A percentile compares a stretch with the other conserved stretches of the same genome.
Conservation (phyloP, 2,113 vertebrate species). For the Corapipo altera region DNA sequence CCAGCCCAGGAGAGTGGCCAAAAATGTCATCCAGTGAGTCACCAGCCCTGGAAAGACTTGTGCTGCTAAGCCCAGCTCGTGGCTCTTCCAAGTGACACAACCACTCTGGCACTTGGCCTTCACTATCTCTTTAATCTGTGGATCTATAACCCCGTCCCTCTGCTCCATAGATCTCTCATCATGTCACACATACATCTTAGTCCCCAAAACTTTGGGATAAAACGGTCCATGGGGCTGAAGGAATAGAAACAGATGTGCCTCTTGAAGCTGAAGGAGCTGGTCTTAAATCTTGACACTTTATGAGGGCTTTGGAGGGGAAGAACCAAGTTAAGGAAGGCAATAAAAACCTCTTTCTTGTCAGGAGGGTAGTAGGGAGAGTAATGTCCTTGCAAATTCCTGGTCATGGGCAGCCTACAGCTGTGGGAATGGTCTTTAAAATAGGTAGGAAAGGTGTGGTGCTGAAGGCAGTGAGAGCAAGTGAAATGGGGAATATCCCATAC, state of each 20-base stretch:
- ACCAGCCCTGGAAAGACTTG: slow-evolving; percentile 44
- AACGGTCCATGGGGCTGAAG: neutral
- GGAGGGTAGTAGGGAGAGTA: neutral
- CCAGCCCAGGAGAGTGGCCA: slow-evolving; percentile 36
- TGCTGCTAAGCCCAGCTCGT: neutral
- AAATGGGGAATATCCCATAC: neutral
- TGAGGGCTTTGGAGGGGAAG: neutral
- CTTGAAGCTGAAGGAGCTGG: slow-evolving; percentile 9
- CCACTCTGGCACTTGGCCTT: neutral
- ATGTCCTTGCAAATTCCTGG: neutral
- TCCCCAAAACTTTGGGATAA: neutral
- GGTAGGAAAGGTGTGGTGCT: neutral
- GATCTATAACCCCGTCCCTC: neutral
- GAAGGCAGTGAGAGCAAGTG: neutral
- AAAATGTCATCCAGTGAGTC: slow-evolving; percentile 23
- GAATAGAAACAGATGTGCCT: slow-evolving; percentile 23
- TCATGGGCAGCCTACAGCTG: neutral
- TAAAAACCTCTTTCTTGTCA: neutral
- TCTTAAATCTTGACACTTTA: slow-evolving; percentile 22
- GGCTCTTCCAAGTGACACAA: slow-evolving; percentile 25
- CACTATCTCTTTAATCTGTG: neutral
- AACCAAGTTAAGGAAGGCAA: neutral
- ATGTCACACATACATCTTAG: neutral
- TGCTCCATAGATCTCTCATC: neutral
- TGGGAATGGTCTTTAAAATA: neutral